A percentile compares a stretch with the other conserved stretches of the same genome.
phyloP scores from a whole-genome alignment of 2,113 vertebrate species.

The Pseudolaguvia tuberculata region DNA sequence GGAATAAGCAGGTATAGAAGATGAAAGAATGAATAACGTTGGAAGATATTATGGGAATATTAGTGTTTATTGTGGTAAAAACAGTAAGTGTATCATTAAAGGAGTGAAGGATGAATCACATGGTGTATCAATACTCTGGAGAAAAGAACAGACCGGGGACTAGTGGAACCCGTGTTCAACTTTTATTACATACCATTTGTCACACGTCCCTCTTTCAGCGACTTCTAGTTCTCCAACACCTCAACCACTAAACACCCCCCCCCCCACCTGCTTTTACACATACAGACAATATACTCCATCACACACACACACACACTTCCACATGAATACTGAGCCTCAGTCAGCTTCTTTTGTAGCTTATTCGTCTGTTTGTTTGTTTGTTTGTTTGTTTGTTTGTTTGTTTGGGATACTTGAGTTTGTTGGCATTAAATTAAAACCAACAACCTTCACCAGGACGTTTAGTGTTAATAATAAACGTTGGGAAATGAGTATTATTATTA shows the following conservation, averaged over 20 bases:
- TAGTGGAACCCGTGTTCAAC: too few relatives aligned
- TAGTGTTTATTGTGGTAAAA: too few relatives aligned
- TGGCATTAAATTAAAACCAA: neutral
- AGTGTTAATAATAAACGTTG: neutral
- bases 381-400: neutral
- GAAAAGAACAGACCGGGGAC: neutral
- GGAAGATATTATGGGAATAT: too few relatives aligned
- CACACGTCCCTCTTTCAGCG: too few relatives aligned
- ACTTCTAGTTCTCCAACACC: neutral
- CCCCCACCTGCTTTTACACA: conserved; percentile 12
- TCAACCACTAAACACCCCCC: neutral
- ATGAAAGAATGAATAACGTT: too few relatives aligned
- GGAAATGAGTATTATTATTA: neutral
- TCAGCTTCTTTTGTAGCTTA: neutral
- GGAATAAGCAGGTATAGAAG: too few relatives aligned
- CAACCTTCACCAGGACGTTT: neutral
- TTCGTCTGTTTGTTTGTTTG: neutral
- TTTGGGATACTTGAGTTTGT: neutral
- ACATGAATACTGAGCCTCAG: neutral
- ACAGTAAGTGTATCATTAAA: too few relatives aligned
- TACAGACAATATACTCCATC: conserved; percentile 1
- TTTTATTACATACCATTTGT: neutral
- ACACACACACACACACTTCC: neutral
- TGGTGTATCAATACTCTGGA: neutral
- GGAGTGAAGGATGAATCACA: too few relatives aligned